Evolutionary conservation across 2,888 invertebrate species (phyloP).

Genomic region (Scrobipalpa costella): DNA sequence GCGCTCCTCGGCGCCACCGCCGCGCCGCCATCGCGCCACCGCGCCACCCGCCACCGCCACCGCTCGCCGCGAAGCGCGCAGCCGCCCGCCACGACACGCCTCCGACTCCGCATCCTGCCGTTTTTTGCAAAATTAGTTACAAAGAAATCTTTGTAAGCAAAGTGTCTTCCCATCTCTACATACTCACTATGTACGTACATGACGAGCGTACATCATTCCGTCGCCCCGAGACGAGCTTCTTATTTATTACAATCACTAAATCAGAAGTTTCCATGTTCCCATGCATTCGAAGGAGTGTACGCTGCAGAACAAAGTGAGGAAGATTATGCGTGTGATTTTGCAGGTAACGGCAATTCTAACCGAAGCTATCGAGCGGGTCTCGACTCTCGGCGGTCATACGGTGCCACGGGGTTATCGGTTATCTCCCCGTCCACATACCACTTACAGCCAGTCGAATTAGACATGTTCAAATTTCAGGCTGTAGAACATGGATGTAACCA

Average conservation of each 20-base stretch:
- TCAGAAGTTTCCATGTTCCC: conserved; percentile 40
- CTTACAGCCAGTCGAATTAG: conserved; percentile 15
- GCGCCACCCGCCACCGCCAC: too few species aligned
- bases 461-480: conserved; percentile 6
- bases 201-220: neutral
- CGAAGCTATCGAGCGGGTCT: conserved; percentile 62
- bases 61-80: too few species aligned
- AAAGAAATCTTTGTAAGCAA: conserved; percentile 63
- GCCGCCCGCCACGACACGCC: conserved; percentile 65
- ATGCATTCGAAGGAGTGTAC: conserved; percentile 39
- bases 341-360: conserved; percentile 71
- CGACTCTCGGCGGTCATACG: conserved; percentile 39
- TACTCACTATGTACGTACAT: neutral
- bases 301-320: conserved; percentile 51
- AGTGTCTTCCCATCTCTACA: conserved; percentile 41
- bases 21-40: conserved; percentile 34
- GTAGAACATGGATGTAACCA: neutral
- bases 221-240: conserved; percentile 11
- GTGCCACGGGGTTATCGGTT: conserved; percentile 71
- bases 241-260: conserved; percentile 23
- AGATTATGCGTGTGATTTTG: conserved; percentile 68
- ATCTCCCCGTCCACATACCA: conserved; percentile 58
- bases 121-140: conserved; percentile 70
- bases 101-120: conserved; percentile 70
- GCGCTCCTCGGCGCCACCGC: conserved; percentile 42